phyloP scores from a whole-genome alignment of 2,888 invertebrate genomes.

The Megamerina dolium region DNA sequence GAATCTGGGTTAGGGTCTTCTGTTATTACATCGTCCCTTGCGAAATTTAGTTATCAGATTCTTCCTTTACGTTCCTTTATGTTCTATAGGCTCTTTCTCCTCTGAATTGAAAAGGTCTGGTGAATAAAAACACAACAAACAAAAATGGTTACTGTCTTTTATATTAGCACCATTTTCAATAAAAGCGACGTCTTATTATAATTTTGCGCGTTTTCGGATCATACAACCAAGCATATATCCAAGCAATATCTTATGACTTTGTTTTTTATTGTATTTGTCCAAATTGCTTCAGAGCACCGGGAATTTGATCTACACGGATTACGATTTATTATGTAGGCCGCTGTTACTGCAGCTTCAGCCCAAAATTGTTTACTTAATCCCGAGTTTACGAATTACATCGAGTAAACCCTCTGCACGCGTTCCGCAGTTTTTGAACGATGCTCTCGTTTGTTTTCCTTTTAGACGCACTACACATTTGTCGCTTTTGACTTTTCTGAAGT shows the following conservation, averaged over 20 bases:
- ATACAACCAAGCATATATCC: conserved; percentile 5
- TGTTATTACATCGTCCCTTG: not conserved
- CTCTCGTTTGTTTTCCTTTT: too few species aligned
- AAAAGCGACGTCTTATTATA: conserved; percentile 5
- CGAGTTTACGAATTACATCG: too few species aligned
- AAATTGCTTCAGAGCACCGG: conserved; percentile 4
- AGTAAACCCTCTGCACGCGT: too few species aligned
- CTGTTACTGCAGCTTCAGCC: conserved; percentile 3
- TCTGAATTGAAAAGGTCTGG: conserved; percentile 3
- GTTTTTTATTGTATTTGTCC: conserved; percentile 7
- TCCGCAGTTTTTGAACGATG: too few species aligned
- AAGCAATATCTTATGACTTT: conserved; percentile 3
- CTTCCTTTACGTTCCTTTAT: not conserved
- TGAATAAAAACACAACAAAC: not conserved
- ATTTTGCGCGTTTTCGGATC: conserved; percentile 5
- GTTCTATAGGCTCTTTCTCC: not conserved
- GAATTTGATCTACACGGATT: conserved; percentile 2
- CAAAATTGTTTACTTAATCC: conserved; percentile 3
- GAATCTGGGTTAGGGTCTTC: not conserved
- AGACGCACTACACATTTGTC: too few species aligned
- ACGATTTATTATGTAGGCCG: conserved; percentile 4
- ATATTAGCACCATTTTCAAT: not conserved
- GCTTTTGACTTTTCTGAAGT: too few species aligned
- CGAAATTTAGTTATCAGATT: not conserved
- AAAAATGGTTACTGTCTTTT: conserved; percentile 4